A percentile compares a stretch with the other conserved stretches of the same genome.
phyloP scores from a whole-genome alignment of 2,888 invertebrate species.

The Meteorus cinctellus region DNA sequence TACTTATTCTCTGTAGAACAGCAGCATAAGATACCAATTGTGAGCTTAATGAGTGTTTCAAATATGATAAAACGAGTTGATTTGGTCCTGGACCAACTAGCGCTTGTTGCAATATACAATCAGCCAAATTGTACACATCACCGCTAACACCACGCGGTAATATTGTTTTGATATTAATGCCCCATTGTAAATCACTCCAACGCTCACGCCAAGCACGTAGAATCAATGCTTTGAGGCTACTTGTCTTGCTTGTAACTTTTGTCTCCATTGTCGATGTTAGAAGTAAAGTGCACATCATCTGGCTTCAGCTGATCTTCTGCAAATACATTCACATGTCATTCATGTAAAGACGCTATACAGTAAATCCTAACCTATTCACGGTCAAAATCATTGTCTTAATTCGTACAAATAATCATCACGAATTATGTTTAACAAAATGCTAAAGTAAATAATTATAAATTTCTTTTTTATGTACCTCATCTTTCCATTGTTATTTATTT shows the following conservation, averaged over 20 bases:
- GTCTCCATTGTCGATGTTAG: constrained; percentile 79
- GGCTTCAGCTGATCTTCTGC: not conserved
- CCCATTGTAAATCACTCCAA: constrained; percentile 97
- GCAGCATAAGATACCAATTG: constrained; percentile 93
- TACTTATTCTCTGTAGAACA: constrained; percentile 89
- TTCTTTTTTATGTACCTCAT: not conserved
- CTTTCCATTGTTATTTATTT: not conserved
- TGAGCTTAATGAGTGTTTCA: constrained; percentile 92
- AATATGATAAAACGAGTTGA: constrained; percentile 90
- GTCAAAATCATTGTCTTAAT: not conserved
- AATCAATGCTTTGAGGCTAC: constrained; percentile 85
- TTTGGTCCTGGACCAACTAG: constrained; percentile 95
- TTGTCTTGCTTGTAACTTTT: constrained; percentile 88
- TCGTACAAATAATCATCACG: not conserved
- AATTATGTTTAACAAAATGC: too few relatives aligned
- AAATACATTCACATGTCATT: not conserved
- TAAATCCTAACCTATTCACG: not conserved
- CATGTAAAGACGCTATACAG: not conserved
- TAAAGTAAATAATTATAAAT: not conserved
- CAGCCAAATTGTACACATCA: constrained; percentile 94
- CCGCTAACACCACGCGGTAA: constrained; percentile 92
- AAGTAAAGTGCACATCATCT: constrained; percentile 56
- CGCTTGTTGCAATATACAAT: constrained; percentile 95
- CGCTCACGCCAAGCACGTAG: constrained; percentile 95
- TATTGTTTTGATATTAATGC: constrained; percentile 94